These are phyloP conservation scores for Phymatocera aterrima DNA, from an alignment of 2,888 invertebrate genomes.

Conservation along the genomic window DNA sequence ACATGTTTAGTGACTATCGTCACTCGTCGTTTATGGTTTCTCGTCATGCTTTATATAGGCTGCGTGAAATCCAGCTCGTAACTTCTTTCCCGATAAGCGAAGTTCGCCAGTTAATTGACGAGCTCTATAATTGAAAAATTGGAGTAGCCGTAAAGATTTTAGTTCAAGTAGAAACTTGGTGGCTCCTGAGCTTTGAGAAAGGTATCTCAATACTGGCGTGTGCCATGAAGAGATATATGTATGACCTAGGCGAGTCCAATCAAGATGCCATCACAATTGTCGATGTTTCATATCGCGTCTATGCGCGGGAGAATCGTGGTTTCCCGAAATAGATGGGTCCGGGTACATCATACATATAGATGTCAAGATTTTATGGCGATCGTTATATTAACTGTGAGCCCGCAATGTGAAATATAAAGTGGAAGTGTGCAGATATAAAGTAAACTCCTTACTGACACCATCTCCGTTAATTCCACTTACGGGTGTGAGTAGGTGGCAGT, in stretches of 20 bases:
- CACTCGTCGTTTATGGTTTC: not conserved
- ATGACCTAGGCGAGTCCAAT: no score
- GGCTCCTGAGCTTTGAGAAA: not conserved
- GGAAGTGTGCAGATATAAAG: not conserved
- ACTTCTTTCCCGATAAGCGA: not conserved
- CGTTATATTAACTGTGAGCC: not conserved
- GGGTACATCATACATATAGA: no score
- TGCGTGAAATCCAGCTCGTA: not conserved
- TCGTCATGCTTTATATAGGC: not conserved
- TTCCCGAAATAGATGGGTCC: no score
- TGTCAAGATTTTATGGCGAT: no score
- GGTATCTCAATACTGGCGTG: not conserved
- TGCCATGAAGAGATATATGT: not conserved
- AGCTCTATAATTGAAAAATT: not conserved
- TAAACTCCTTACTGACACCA: not conserved
- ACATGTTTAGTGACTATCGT: not conserved
- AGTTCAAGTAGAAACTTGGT: not conserved
- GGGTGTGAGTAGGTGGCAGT: not conserved
- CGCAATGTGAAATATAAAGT: not conserved
- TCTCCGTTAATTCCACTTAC: constrained; percentile 20
- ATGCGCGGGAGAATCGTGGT: no score
- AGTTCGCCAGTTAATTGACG: not conserved
- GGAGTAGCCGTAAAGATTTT: not conserved
- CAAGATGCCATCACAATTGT: no score
- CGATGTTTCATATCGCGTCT: no score